Evolutionary conservation across 1,140 invertebrate genomes (phyloP), one percentile per base, ranked within the genome.

Genomic region (Dryas iulia): DNA sequence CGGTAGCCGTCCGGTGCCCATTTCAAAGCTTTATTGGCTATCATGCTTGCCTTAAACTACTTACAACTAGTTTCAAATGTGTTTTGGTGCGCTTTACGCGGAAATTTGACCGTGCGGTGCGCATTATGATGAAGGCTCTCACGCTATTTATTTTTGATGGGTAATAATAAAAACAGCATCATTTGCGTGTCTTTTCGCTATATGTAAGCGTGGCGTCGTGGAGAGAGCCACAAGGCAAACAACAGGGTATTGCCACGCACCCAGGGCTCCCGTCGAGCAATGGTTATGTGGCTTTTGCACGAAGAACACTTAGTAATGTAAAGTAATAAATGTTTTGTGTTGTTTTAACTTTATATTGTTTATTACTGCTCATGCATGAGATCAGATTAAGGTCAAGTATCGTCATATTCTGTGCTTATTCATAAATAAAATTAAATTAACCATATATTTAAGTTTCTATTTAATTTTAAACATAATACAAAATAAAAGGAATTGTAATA

Each of bases 11-110:
- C 57, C 74, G 76, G 73, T 74, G 80, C 77, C 81, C 86, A 87
- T 89, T 88, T 81, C 74, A 66, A 74, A 67, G 77, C 83, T 83
- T 90, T 89, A 90, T 90, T 88, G 82, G 79, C 86, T 83, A 89
- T 90, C 85, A 84, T 66, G 77, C 76, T 77, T 76, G 79, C 80
- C 79, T 86, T 80, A 86, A 87, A 87, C 86, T 65, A 70, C 68
- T 70, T 65, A 65, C 62, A 31, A 70, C 68, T 85, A 86, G 87
- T 88, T 84, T 87, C 64, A 78, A 87, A 89, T 85, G 81, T 76
- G 70, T 76, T 75, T 85, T 84, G 81, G 84, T 86, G 83, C 73
- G 80, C 74, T 79, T 82, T 89, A 89, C 83, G 80, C 74, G 81
- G 86, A 89, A 90, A 76, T 73, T 73, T 75, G 76, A 75, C 73